These are phyloP conservation scores for Oegoconia quadripuncta DNA, from an alignment of 2,888 invertebrate genomes.

Conservation along the genomic window DNA sequence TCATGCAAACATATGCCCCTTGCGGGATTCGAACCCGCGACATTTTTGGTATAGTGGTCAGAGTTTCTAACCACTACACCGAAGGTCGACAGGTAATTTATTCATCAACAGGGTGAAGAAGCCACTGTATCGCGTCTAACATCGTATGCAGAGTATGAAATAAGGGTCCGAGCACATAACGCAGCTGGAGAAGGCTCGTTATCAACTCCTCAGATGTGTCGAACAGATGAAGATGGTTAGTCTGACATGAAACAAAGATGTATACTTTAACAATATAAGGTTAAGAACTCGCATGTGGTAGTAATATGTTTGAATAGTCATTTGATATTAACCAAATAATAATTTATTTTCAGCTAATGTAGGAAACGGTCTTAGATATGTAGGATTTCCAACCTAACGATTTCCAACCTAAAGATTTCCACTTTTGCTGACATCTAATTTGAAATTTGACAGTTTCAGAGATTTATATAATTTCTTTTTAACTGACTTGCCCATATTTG, in stretches of 20 bases:
- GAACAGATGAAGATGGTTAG: conserved; percentile 91
- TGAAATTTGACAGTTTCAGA: background rate
- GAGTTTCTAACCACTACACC: background rate
- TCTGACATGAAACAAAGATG: conserved; percentile 2
- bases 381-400: no score
- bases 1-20: no score
- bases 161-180: conserved; percentile 90
- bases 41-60: no score
- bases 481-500: no score
- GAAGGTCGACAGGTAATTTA: background rate
- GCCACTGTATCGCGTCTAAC: conserved; percentile 88
- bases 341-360: no score
- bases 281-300: background rate
- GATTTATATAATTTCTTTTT: no score
- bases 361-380: no score
- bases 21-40: no score
- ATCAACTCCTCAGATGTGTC: conserved; percentile 86
- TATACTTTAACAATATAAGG: background rate
- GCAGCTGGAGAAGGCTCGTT: conserved; percentile 91
- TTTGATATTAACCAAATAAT: no score
- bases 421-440: no score
- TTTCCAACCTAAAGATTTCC: no score
- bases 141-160: conserved; percentile 92
- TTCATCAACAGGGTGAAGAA: conserved; percentile 79
- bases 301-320: no score